Evolutionary conservation across 2,797 vertebrate genomes (phyloP), one percentile per base, ranked within the genome.

Genomic region (Periparus ater): DNA sequence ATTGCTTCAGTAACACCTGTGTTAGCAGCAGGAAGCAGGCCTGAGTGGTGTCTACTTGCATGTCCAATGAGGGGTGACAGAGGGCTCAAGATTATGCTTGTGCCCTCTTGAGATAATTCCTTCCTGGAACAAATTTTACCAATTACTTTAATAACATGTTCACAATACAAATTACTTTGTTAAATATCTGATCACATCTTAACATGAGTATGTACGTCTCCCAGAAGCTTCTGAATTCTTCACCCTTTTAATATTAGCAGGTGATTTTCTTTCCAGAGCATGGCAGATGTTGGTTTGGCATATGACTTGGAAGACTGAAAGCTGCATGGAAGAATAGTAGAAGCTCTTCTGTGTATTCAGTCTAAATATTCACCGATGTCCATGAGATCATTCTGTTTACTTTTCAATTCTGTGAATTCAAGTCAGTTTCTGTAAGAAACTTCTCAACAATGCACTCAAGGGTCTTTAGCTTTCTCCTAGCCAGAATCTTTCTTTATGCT

Each of bases 201-300:
- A 34, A 25, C 0, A 0, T 78, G 61, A 44, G 25, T 71, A 27
- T 1, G 0, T 61, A 47, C 8, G 0, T 62, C 63, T 89, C 47
- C 36, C 42, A 77, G 51, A 44, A 61, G 21, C 21, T 74, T 85
- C 57, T 51, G 70, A 80, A 44, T 72, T 92, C 50, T 62, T 91
- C 16, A 22, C 9, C 18, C 45, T 68, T 86, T 66, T 77, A n/a
- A 6, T 71, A n/a, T 70, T 29, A 42, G 45, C 63, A 34, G 26
- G 21, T 61, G 29, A 50, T 50, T 80, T 82, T 47, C 16, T 73
- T 58, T 65, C 74, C 62, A 60, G 67, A 79, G 36, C 51, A 16
- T 38, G 40, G 47, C 81, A 50, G 45, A 68, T 14, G 7, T 32
- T 81, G 34, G 17, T 89, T 54, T 72, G 71, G 32, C 19, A 22